These are phyloP conservation scores for Eupithecia inturbata DNA, from an alignment of 2,888 invertebrate species.

Conservation along the genomic window DNA sequence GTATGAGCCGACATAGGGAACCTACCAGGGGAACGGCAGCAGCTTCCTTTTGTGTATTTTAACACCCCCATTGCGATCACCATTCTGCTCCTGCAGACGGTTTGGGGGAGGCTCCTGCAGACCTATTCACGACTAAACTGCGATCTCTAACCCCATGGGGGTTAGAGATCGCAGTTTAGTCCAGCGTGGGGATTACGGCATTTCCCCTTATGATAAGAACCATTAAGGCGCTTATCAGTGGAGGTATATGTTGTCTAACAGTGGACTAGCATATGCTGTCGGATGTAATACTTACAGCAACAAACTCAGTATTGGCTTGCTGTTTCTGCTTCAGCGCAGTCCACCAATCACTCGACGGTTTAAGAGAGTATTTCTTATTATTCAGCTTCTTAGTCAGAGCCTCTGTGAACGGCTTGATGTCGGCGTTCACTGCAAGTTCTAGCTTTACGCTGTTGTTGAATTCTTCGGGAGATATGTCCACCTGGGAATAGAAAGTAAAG, in stretches of 20 bases:
- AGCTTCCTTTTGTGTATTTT: too few species aligned
- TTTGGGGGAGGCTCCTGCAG: too few species aligned
- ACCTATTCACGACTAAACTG: too few species aligned
- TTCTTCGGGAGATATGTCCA: constrained; percentile 95
- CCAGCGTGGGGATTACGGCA: too few species aligned
- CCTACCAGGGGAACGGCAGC: too few species aligned
- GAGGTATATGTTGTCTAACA: neutral
- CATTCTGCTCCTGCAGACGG: too few species aligned
- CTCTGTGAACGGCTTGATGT: constrained; percentile 89
- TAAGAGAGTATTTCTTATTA: constrained; percentile 84
- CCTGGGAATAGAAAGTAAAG: constrained; percentile 70
- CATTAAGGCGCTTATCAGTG: too few species aligned
- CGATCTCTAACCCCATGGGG: too few species aligned
- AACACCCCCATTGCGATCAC: too few species aligned
- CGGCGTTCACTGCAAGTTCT: constrained; percentile 92
- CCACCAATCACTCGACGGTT: constrained; percentile 90
- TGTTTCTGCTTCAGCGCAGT: constrained; percentile 87
- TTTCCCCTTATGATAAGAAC: too few species aligned
- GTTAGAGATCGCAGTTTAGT: too few species aligned
- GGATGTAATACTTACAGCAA: constrained; percentile 81
- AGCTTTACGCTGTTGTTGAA: constrained; percentile 94
- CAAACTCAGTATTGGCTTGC: constrained; percentile 87
- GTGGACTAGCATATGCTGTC: neutral
- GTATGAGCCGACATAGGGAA: too few species aligned
- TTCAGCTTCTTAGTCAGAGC: constrained; percentile 85